Evolutionary conservation across 2,888 invertebrate genomes (phyloP), one percentile per base, ranked within the genome.

Genomic region (Drosophila algonquin): DNA sequence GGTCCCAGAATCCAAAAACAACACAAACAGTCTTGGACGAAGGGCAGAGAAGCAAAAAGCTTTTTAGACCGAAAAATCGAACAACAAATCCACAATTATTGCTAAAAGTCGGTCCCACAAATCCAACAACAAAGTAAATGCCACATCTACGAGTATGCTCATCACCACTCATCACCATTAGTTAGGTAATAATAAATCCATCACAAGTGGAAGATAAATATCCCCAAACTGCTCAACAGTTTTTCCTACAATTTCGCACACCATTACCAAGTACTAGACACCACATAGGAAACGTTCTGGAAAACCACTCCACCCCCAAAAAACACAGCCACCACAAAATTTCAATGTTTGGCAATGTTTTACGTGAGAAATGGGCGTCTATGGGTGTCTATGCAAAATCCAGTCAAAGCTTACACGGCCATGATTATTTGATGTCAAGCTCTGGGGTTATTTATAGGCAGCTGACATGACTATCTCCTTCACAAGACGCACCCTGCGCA

Each of bases 391-490:
- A 30, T 52, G 21, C 21, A n/a, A 67, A 52, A 63, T 54, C 61
- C 55, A 63, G 51, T 69, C 54, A 60, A 60, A 61, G 55, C 53
- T 53, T 45, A 45, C 56, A 44, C 24, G 52, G 55, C 47, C 69
- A 75, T 69, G 75, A 80, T 82, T 80, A 80, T 72, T 69, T 58
- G 56, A 71, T 71, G 71, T 45, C 64, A 70, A 44, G 53, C 30
- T 48, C 35, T 14, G 44, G 56, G 50, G 64, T 73, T 73, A 73
- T 73, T 73, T 73, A 73, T 73, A 73, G 74, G 74, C 54, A 55
- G 73, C 65, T 73, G 74, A 72, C 72, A 64, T 63, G 71, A 63
- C 73, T 53, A 53, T 63, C 52, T 47, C 40, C 24, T 8, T 9
- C 24, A n/a, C 24, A 48, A 10, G 30, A 21, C 40, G 21, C 27